These are phyloP conservation scores for Heliconius hewitsoni DNA, from an alignment of 1,140 invertebrate genomes.

Conservation along the genomic window DNA sequence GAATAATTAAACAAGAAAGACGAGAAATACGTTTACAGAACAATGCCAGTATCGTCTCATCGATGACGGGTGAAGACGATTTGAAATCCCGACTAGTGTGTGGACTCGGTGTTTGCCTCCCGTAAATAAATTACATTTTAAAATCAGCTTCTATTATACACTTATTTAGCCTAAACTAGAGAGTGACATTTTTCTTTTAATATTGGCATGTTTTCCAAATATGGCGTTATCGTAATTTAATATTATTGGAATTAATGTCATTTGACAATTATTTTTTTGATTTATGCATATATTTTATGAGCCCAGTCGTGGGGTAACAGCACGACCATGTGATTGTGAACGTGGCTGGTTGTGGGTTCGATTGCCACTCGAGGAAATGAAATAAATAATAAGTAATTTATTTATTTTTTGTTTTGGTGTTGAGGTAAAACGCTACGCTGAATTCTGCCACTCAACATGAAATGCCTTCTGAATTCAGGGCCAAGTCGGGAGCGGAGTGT, in stretches of 20 bases:
- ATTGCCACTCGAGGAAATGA: too few species aligned
- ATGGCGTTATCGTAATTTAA: not conserved
- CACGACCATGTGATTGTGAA: too few species aligned
- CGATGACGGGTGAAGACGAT: not conserved
- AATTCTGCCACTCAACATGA: too few species aligned
- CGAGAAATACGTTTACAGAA: not conserved
- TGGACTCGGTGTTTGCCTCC: not conserved
- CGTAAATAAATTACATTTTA: not conserved
- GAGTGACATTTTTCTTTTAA: not conserved
- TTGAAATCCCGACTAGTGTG: not conserved
- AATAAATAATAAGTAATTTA: too few species aligned
- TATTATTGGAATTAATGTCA: not conserved
- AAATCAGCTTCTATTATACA: not conserved
- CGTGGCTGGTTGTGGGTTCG: too few species aligned
- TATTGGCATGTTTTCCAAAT: not conserved
- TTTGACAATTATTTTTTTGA: too few species aligned
- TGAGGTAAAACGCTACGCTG: too few species aligned
- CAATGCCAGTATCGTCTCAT: not conserved
- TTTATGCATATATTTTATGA: too few species aligned
- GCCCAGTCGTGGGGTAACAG: too few species aligned
- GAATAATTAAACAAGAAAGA: not conserved
- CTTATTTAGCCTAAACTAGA: not conserved
- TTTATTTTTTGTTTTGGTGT: too few species aligned
- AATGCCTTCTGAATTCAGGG: too few species aligned
- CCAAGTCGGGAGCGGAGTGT: too few species aligned